These are phyloP conservation scores for Lycia hirtaria DNA, from an alignment of 2,888 invertebrate species.

Conservation along the genomic window DNA sequence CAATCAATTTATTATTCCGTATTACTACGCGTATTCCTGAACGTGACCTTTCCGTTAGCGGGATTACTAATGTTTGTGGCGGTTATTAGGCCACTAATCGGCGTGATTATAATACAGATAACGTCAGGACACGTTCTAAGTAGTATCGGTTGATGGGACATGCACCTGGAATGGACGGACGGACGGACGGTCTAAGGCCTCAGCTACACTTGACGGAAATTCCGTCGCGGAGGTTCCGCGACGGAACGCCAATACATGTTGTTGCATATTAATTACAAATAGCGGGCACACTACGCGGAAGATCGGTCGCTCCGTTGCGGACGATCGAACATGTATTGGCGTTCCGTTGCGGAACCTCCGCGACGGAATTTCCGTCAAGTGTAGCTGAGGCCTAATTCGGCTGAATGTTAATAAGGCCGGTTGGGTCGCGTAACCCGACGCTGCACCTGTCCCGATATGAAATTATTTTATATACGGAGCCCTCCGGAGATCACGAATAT, in stretches of 20 bases:
- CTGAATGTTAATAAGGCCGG: slow-evolving; percentile 71
- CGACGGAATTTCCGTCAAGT: too few species aligned
- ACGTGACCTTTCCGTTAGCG: slow-evolving; percentile 38
- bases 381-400: too few species aligned
- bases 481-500: slow-evolving; percentile 79
- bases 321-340: too few species aligned
- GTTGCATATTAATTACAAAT: too few species aligned
- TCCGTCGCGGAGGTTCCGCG: too few species aligned
- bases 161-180: slow-evolving; percentile 63
- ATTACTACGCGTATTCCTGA: slow-evolving; percentile 6
- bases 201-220: too few species aligned
- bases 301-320: too few species aligned
- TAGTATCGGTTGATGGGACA: slow-evolving; percentile 64
- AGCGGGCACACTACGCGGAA: too few species aligned
- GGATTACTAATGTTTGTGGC: slow-evolving; percentile 54
- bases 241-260: too few species aligned
- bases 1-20: too few species aligned
- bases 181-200: slow-evolving; percentile 63
- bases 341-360: too few species aligned
- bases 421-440: slow-evolving; percentile 69
- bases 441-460: slow-evolving; percentile 79
- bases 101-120: slow-evolving; percentile 70
- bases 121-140: slow-evolving; percentile 64
- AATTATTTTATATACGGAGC: slow-evolving; percentile 80
- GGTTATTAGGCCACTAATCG: slow-evolving; percentile 63